A percentile compares a stretch with the other conserved stretches of the same genome.
Conservation (phyloP, 2,888 invertebrate species). For the Brachynemurus nebulosus region DNA sequence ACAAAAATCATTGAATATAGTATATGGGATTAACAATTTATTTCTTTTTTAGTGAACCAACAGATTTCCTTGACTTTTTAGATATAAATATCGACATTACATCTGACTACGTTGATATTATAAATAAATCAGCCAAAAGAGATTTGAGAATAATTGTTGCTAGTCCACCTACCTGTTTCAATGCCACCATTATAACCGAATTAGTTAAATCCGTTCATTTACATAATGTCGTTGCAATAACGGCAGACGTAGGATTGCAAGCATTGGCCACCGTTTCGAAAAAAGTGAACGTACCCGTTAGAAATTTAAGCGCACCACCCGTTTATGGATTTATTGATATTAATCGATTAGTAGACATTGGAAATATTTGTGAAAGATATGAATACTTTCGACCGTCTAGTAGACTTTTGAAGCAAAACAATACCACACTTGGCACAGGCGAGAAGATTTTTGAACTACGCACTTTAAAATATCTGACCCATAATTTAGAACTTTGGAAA, state of each 20-base stretch:
- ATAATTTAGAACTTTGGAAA: constrained; percentile 31
- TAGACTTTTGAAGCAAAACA: constrained; percentile 34
- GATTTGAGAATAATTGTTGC: constrained; percentile 38
- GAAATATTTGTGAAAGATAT: constrained; percentile 38
- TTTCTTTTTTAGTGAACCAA: neutral
- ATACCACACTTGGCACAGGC: constrained; percentile 38
- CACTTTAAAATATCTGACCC: constrained; percentile 36
- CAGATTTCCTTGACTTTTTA: neutral
- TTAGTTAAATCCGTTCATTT: constrained; percentile 29
- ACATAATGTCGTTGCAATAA: constrained; percentile 40
- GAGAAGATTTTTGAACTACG: constrained; percentile 37
- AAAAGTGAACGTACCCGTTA: constrained; percentile 33
- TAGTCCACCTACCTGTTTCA: constrained; percentile 40
- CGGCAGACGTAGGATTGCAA: constrained; percentile 41
- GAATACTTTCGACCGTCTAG: constrained; percentile 36
- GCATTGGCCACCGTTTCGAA: constrained; percentile 31
- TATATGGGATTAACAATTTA: neutral
- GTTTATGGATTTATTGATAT: constrained; percentile 49
- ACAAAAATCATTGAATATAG: neutral
- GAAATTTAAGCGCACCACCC: constrained; percentile 41
- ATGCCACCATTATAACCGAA: constrained; percentile 36
- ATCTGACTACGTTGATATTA: constrained; percentile 33
- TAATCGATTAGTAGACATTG: constrained; percentile 39
- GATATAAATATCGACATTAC: constrained; percentile 34
- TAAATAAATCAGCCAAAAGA: constrained; percentile 36